Evolutionary conservation across 1,140 invertebrate genomes (phyloP), one percentile per base, ranked within the genome.

Genomic region (Drosophila insularis): DNA sequence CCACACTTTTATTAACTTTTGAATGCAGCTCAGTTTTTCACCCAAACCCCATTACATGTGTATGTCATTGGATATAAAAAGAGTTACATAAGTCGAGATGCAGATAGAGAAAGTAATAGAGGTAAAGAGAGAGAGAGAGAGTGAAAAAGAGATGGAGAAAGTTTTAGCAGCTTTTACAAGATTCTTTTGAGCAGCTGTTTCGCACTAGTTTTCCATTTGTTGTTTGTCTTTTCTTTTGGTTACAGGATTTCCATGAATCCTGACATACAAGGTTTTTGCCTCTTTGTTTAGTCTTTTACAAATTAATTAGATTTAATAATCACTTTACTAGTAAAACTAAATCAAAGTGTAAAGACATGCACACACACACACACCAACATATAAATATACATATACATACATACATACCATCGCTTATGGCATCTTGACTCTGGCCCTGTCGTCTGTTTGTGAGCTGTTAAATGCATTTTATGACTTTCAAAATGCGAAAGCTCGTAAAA

Each of bases 1-100:
- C 73, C 84, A 89, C 84, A 89, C 81, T 89, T 89, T 89, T 89
- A 89, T 89, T 85, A 89, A 89, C 84, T 89, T 89, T 89, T 89
- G 89, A 89, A 86, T 86, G 79, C 82, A 86, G 78, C 82, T 56
- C 66, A 61, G 61, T 60, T 55, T 27, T 17, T 54, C 62, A 17
- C 1, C 6, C 27, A 7, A 8, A 53, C 23, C n/a, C 11, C 21
- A 32, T 11, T 35, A 31, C 27, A 60, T 40, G 39, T 63, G 21
- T 35, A 8, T 14, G 23, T 35, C 55, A 50, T 50, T 46, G 17
- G 17, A 50, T 50, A 50, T 50, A 50, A 21, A 50, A 21, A 50
- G 43, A 19, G 43, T 50, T 50, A 19, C 43, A 21, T 50, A 50
- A 50, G 17, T 21, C 6, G 7, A 2, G n/a, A 21, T 19, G 14